A percentile compares a stretch with the other conserved stretches of the same genome.
These are phyloP conservation scores for Aulostomus chinensis DNA, from an alignment of 2,797 vertebrate genomes.

Conservation along the genomic window DNA sequence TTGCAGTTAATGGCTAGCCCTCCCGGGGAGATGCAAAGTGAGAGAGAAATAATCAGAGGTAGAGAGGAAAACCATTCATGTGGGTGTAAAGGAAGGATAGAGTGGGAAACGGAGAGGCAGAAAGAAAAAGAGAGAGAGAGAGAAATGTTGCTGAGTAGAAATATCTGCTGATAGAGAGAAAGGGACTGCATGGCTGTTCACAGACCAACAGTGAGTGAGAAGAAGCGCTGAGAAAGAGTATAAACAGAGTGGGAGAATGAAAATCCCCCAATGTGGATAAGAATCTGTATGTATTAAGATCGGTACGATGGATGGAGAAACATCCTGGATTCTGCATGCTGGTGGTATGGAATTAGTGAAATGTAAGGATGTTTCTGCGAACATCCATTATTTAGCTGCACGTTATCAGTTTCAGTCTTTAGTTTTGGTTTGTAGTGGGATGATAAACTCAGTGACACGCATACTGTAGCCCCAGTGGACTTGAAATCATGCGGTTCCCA, in stretches of 20 bases:
- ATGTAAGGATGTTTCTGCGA: too few relatives aligned
- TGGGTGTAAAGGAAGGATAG: conserved; percentile 53
- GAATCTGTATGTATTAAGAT: conserved; percentile 54
- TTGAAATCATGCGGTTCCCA: too few relatives aligned
- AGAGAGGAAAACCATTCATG: conserved; percentile 58
- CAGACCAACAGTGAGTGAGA: conserved; percentile 59
- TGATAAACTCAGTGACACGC: too few relatives aligned
- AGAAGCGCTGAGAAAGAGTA: conserved; percentile 54
- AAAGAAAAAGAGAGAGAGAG: conserved; percentile 32
- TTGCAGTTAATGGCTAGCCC: conserved; percentile 75
- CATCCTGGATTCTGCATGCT: too few relatives aligned
- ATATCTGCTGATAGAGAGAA: conserved; percentile 43
- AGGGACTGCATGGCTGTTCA: conserved; percentile 56
- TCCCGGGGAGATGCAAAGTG: conserved; percentile 68
- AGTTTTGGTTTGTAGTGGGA: too few relatives aligned
- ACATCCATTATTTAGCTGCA: too few relatives aligned
- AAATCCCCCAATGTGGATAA: too few relatives aligned
- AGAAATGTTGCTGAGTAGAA: conserved; percentile 49
- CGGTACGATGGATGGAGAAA: too few relatives aligned
- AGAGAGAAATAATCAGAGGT: conserved; percentile 79
- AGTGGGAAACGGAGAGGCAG: conserved; percentile 37
- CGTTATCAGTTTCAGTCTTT: too few relatives aligned
- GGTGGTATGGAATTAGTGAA: too few relatives aligned
- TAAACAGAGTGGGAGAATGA: conserved; percentile 42
- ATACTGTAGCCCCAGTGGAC: too few relatives aligned